A percentile compares a stretch with the other conserved stretches of the same genome.
These are phyloP conservation scores for Drosophila sucinea DNA, from an alignment of 1,140 invertebrate genomes.

Conservation along the genomic window DNA sequence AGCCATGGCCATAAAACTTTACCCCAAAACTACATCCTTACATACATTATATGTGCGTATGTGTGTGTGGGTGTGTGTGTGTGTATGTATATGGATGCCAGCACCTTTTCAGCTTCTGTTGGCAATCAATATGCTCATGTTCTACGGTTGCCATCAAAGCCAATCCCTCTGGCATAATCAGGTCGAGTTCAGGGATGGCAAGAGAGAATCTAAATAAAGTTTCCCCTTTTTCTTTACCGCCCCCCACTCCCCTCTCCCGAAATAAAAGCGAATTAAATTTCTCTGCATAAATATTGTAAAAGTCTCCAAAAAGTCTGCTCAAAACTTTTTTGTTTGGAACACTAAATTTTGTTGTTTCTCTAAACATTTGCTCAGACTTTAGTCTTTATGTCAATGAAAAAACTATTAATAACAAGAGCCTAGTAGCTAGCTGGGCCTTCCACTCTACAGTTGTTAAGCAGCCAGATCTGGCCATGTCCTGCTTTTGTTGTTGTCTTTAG, in stretches of 20 bases:
- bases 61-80: constrained; percentile 31
- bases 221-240: neutral
- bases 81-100: constrained; percentile 34
- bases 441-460: constrained; percentile 54
- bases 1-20: constrained; percentile 62
- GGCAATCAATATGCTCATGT: constrained; percentile 36
- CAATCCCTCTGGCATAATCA: constrained; percentile 57
- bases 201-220: constrained; percentile 5
- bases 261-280: constrained; percentile 12
- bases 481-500: constrained; percentile 22
- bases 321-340: constrained; percentile 1
- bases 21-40: constrained; percentile 37
- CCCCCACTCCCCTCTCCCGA: neutral
- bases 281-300: constrained; percentile 10
- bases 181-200: constrained; percentile 24
- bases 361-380: constrained; percentile 7
- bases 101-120: constrained; percentile 19
- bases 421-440: constrained; percentile 3
- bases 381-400: constrained; percentile 44
- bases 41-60: constrained; percentile 9
- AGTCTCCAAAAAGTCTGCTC: constrained; percentile 10
- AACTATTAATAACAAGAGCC: constrained; percentile 48
- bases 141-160: constrained; percentile 49
- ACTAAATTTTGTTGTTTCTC: constrained; percentile 1
- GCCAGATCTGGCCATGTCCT: constrained; percentile 20